A percentile compares a stretch with the other conserved stretches of the same genome.
phyloP scores from a whole-genome alignment of 1,140 invertebrate genomes.

The Penaeus japonicus region DNA sequence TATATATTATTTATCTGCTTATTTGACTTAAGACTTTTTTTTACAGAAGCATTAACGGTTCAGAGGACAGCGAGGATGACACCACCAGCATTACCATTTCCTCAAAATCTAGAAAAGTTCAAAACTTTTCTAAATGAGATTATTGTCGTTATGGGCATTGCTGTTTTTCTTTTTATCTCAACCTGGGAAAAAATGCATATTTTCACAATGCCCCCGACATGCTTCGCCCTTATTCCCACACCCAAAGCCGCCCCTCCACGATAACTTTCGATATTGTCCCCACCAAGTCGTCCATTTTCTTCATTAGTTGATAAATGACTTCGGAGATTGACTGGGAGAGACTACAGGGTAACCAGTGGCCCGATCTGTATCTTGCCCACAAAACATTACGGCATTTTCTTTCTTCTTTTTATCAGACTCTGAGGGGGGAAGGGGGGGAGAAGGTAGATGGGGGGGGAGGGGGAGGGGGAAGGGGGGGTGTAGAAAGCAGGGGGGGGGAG shows the following conservation, averaged over 20 bases:
- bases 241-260: not conserved
- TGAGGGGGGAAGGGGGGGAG: not conserved
- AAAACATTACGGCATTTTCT: conserved; percentile 38
- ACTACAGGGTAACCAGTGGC: conserved; percentile 39
- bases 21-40: too few species aligned
- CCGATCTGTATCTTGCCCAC: conserved; percentile 30
- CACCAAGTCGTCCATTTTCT: conserved; percentile 35
- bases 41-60: too few species aligned
- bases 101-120: too few species aligned
- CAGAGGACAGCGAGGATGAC: too few species aligned
- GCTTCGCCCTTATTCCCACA: not conserved
- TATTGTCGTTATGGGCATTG: too few species aligned
- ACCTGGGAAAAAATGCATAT: too few species aligned
- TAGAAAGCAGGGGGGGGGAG: not conserved
- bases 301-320: conserved; percentile 48
- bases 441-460: not conserved
- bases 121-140: too few species aligned
- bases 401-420: conserved; percentile 1
- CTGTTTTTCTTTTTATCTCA: too few species aligned
- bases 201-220: too few species aligned
- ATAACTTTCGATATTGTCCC: conserved; percentile 36
- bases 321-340: conserved; percentile 15
- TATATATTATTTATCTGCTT: too few species aligned
- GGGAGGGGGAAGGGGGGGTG: not conserved
- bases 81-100: too few species aligned